Base-by-base conservation (phyloP, 2,888 invertebrate genomes). In the Drosophila niveifrons region DNA sequence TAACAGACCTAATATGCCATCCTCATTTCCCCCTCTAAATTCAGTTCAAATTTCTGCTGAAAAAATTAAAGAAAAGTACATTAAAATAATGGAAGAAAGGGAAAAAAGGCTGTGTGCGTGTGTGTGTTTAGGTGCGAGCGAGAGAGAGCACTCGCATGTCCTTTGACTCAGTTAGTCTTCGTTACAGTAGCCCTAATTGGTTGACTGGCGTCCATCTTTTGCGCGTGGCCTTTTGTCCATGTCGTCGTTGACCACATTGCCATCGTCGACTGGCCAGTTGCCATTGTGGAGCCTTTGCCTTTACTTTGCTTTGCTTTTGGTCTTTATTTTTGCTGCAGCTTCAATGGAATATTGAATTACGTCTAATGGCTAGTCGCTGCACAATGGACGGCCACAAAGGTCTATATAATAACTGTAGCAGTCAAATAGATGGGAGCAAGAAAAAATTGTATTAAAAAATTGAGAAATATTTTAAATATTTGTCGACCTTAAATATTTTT, bases 301-400 rank as follows among this genome's bases (percentile, higher is more conserved):
- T 66, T 72, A 28, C 36, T 36, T 36, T 36, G 31, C 62, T 43
- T 34, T 36, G 47, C 29, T 57, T 39, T 63, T 36, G 50, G 44
- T 18, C 31, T 39, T 44, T 17, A 18, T 41, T 61, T 71, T 71
- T 58, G 52, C 47, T 50, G 48, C 44, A 72, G 80, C 76, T 63
- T 75, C 64, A 88, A 85, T 86, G 61, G 89, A 83, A 83, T 83
- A 83, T 83, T 88, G 89, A 87, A 83, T 83, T 86, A 88, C 83
- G 55, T 66, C 87, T 83, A 83, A 83, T 83, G 83, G 89, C 58
- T 77, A 64, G 69, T 55, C 47, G 65, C 52, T 68, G 68, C 51
- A 86, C 72, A 76, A 85, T 75, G 76, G 77, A 41, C 68, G 29
- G 66, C 67, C 55, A 71, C 68, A 77, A 78, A 86, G 66, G 41